Conservation (phyloP, 2,888 invertebrate species). For the Drosophila meridiana region DNA sequence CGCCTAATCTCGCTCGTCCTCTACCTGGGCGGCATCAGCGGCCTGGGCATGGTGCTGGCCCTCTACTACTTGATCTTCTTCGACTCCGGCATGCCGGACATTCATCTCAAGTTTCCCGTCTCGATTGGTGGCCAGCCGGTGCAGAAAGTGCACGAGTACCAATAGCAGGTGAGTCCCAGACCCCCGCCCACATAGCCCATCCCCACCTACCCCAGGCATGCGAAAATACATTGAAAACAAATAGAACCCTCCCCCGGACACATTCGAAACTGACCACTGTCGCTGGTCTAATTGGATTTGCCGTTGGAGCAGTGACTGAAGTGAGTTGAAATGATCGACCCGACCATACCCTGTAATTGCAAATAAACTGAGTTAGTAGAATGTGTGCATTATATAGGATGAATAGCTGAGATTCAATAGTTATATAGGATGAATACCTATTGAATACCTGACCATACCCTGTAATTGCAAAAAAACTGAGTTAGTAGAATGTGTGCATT, state of each 20-base stretch:
- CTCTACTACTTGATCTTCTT: constrained; percentile 83
- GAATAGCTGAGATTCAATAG: too few species aligned
- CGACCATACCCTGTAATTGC: constrained; percentile 14
- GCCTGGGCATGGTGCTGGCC: constrained; percentile 81
- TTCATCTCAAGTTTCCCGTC: constrained; percentile 81
- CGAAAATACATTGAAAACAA: background rate
- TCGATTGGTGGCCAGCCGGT: constrained; percentile 80
- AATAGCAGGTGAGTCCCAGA: constrained; percentile 24
- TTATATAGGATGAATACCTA: too few species aligned
- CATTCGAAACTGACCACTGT: constrained; percentile 1
- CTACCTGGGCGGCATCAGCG: constrained; percentile 83
- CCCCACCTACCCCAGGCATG: background rate
- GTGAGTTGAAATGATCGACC: constrained; percentile 1
- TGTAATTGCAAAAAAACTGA: background rate
- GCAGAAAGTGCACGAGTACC: constrained; percentile 77
- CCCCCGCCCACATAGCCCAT: background rate
- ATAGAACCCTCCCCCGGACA: background rate
- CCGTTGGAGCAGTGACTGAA: background rate
- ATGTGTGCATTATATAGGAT: too few species aligned
- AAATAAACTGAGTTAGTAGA: too few species aligned
- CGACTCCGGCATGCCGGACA: constrained; percentile 84
- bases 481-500: too few species aligned
- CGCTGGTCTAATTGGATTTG: constrained; percentile 66
- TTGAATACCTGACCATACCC: constrained; percentile 14
- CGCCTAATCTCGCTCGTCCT: constrained; percentile 79